These are phyloP conservation scores for Drosophila mojavensis DNA, from an alignment of 1,140 invertebrate species.

Conservation along the genomic window DNA sequence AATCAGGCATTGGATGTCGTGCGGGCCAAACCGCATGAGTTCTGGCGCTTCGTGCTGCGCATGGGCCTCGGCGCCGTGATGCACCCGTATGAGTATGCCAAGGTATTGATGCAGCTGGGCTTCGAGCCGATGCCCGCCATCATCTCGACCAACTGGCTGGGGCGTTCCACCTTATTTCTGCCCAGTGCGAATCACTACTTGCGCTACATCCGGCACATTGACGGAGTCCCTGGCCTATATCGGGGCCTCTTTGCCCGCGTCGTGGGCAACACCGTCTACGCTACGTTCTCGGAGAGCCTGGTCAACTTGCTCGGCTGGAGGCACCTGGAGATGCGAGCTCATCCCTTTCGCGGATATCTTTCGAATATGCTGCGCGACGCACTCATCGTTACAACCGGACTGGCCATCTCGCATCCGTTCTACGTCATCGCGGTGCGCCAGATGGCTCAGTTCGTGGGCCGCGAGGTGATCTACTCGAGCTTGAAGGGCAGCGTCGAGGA, in stretches of 20 bases:
- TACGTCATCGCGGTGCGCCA: constrained; percentile 59
- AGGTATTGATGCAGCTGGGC: constrained; percentile 58
- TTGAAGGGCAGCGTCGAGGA: constrained; percentile 12
- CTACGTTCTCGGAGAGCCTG: constrained; percentile 29
- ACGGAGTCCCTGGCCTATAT: constrained; percentile 51
- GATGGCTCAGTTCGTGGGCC: constrained; percentile 60
- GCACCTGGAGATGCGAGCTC: background rate
- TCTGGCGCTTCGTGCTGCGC: constrained; percentile 48
- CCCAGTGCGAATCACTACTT: constrained; percentile 55
- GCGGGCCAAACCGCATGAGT: constrained; percentile 17
- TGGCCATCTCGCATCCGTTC: constrained; percentile 55
- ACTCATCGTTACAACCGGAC: constrained; percentile 35
- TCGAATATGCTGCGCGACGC: constrained; percentile 36
- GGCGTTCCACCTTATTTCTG: constrained; percentile 22
- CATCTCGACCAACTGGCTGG: constrained; percentile 14
- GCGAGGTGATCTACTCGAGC: constrained; percentile 26
- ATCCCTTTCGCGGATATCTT: constrained; percentile 3
- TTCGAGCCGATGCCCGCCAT: constrained; percentile 45
- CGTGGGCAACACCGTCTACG: constrained; percentile 7
- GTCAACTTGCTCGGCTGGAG: constrained; percentile 4
- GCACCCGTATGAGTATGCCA: constrained; percentile 61
- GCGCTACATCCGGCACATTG: constrained; percentile 36
- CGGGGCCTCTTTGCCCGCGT: constrained; percentile 50
- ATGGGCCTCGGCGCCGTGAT: constrained; percentile 40
- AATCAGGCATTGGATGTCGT: background rate